A percentile compares a stretch with the other conserved stretches of the same genome.
Evolutionary conservation across 1,140 invertebrate genomes (phyloP).

Genomic region (Hyphantria cunea): DNA sequence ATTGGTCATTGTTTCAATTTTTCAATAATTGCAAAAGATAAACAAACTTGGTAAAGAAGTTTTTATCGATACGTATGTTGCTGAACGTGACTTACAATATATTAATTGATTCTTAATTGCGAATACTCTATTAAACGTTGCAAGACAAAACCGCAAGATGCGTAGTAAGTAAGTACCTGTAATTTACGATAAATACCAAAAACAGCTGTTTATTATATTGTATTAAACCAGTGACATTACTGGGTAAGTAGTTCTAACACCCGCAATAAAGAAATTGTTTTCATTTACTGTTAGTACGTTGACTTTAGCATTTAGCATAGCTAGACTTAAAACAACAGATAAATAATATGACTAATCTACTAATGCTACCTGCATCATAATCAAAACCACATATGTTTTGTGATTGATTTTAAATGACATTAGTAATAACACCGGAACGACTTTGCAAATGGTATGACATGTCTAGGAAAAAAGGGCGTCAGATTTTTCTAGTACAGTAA

Average conservation of each 20-base stretch:
- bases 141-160: conserved; percentile 60
- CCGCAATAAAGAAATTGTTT: too few relatives aligned
- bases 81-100: conserved; percentile 64
- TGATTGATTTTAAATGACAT: conserved; percentile 18
- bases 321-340: too few relatives aligned
- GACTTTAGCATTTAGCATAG: too few relatives aligned
- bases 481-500: background rate
- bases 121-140: conserved; percentile 66
- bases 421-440: background rate
- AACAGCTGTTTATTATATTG: too few relatives aligned
- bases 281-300: too few relatives aligned
- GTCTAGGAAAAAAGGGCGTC: background rate
- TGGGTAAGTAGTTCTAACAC: too few relatives aligned
- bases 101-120: conserved; percentile 79
- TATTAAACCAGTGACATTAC: too few relatives aligned
- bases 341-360: background rate
- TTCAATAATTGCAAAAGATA: conserved; percentile 22
- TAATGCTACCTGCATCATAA: conserved; percentile 1
- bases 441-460: conserved; percentile 16
- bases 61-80: conserved; percentile 56
- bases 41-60: conserved; percentile 28
- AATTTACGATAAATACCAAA: background rate
- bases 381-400: background rate
- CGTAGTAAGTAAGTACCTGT: conserved; percentile 44
- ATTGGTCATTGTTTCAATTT: background rate